Base-by-base conservation (phyloP, 1,140 invertebrate species). In the Drosophila jambulina region DNA sequence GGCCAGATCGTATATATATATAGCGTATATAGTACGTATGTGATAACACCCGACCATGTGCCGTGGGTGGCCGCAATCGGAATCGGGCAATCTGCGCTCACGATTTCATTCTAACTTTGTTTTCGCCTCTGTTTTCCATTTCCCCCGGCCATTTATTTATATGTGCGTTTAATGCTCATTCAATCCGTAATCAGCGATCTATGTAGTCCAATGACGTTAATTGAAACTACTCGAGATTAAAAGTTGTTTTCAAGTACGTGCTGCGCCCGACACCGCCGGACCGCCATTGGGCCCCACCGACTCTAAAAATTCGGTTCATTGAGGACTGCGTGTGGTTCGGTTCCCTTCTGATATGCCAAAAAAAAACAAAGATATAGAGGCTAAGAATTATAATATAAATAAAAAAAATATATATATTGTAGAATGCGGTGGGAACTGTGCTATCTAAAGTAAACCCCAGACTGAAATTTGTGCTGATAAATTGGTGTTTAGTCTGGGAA, bases 171-270 rank as follows among this genome's bases (percentile, higher is more conserved):
- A 88, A 88, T 87, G 80, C 65, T 80, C 64, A 80, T 88, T 77
- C 64, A 72, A 65, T 69, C 68, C 82, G 74, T 78, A 81, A 84
- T 90, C 85, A 76, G 64, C 81, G 83, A 90, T 88, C 86, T 88
- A 88, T 90, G 86, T 90, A 90, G 85, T 86, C 85, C 86, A 90
- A 90, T 90, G 85, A 88, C 85, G 85, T 90, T 90, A 90, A 88
- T 90, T 91, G 85, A 90, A 90, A 90, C 86, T 91, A 90, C 86
- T 88, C 75, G 61, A 90, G 86, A 90, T 90, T 90, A 80, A 82
- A 82, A 78, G 75, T 80, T 80, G 78, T 86, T 86, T 86, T 87
- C 79, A 87, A 87, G 77, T 70, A 70, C 67, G 67, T 86, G 81
- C 77, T 69, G 59, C 65, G 48, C 21, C 57, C 67, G 58, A 60